Percentiles rank a stretch among this genome's conserved stretches.
Evolutionary conservation across 2,113 vertebrate genomes (phyloP).

Genomic region (Heliornis fulica): DNA sequence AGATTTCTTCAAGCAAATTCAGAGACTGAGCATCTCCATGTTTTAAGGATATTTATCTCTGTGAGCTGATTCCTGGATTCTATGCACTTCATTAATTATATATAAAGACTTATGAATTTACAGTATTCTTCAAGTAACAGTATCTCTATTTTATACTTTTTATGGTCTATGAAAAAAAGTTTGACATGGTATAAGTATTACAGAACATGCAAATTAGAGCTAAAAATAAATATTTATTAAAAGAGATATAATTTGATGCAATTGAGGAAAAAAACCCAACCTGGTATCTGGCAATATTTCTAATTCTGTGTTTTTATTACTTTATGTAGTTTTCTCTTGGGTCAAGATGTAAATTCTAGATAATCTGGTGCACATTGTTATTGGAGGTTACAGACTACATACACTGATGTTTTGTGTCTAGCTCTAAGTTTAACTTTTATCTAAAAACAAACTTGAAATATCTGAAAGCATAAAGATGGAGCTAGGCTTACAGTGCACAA

Average conservation of each 20-base stretch:
- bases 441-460: background rate
- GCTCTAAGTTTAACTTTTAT: background rate
- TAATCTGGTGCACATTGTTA: background rate
- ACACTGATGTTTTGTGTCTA: background rate
- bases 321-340: background rate
- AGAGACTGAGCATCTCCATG: background rate
- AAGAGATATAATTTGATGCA: background rate
- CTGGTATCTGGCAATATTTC: background rate
- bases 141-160: background rate
- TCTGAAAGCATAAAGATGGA: background rate
- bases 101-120: background rate
- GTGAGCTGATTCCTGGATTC: background rate
- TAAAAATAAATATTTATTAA: background rate
- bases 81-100: background rate
- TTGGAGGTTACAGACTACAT: background rate
- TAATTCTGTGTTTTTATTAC: background rate
- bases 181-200: background rate
- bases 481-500: background rate
- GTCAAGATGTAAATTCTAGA: background rate
- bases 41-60: background rate
- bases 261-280: background rate
- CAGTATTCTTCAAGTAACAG: background rate
- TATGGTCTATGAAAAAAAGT: background rate
- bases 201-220: background rate
- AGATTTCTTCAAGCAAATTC: background rate